These are phyloP conservation scores for Melanophora roralis DNA, from an alignment of 2,888 invertebrate species.

Conservation along the genomic window DNA sequence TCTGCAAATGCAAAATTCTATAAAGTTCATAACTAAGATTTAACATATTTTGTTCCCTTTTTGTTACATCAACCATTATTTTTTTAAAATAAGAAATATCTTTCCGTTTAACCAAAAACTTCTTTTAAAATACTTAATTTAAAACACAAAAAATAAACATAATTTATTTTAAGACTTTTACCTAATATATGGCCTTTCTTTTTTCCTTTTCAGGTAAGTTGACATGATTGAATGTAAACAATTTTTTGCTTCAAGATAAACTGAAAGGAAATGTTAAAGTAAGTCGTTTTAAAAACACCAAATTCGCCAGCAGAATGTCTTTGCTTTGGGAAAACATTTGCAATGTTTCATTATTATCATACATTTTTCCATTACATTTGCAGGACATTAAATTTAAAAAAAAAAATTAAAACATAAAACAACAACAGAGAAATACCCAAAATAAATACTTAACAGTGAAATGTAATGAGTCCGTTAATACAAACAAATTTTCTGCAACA, in stretches of 20 bases:
- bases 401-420: too few species aligned
- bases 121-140: too few species aligned
- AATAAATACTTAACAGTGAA: constrained; percentile 25
- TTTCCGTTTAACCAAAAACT: too few species aligned
- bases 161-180: neutral
- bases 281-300: neutral
- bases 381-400: constrained; percentile 3
- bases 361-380: neutral
- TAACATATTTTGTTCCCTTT: too few species aligned
- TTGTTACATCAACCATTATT: too few species aligned
- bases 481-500: constrained; percentile 39
- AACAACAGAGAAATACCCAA: neutral
- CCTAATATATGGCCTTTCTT: too few species aligned
- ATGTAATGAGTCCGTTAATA: constrained; percentile 34
- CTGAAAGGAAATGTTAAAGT: neutral
- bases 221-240: neutral
- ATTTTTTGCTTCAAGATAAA: neutral
- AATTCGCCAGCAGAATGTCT: neutral
- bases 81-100: too few species aligned
- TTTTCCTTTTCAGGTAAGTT: constrained; percentile 39
- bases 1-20: too few species aligned
- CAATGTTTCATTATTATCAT: constrained; percentile 14
- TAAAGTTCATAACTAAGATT: too few species aligned
- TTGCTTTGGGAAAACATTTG: neutral
- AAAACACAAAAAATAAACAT: too few species aligned